These are phyloP conservation scores for Ctenicera cuprea DNA, from an alignment of 2,888 invertebrate species.

Conservation along the genomic window DNA sequence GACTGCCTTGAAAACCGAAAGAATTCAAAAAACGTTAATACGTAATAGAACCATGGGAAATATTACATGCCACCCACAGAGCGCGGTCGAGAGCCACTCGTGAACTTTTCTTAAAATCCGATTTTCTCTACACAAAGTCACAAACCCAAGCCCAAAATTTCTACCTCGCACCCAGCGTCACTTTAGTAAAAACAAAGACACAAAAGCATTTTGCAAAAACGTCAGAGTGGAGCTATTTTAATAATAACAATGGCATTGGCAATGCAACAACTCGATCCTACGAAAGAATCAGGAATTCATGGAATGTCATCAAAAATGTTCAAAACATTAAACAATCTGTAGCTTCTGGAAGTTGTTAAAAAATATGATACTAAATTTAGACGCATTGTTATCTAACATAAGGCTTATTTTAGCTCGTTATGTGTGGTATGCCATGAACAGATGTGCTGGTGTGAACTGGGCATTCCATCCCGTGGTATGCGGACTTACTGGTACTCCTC, in stretches of 20 bases:
- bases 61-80: constrained; percentile 40
- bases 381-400: constrained; percentile 54
- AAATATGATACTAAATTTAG: constrained; percentile 51
- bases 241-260: constrained; percentile 44
- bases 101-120: constrained; percentile 4
- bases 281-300: constrained; percentile 37
- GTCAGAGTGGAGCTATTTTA: constrained; percentile 21
- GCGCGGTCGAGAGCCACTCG: constrained; percentile 14
- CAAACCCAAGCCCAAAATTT: too few species aligned
- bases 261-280: constrained; percentile 26
- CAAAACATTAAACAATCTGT: constrained; percentile 49
- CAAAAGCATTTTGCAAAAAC: neutral
- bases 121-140: neutral
- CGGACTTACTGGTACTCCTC: constrained; percentile 62
- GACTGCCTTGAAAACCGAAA: constrained; percentile 29
- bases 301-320: constrained; percentile 49
- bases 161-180: too few species aligned
- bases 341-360: constrained; percentile 49
- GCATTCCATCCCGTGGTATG: constrained; percentile 65
- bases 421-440: constrained; percentile 53
- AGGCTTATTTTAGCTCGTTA: constrained; percentile 52
- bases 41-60: constrained; percentile 29
- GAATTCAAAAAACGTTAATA: constrained; percentile 34
- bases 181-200: neutral
- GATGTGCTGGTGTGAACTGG: constrained; percentile 65